Conservation (phyloP, 2,888 invertebrate species). For the Philopedon plagiatum region DNA sequence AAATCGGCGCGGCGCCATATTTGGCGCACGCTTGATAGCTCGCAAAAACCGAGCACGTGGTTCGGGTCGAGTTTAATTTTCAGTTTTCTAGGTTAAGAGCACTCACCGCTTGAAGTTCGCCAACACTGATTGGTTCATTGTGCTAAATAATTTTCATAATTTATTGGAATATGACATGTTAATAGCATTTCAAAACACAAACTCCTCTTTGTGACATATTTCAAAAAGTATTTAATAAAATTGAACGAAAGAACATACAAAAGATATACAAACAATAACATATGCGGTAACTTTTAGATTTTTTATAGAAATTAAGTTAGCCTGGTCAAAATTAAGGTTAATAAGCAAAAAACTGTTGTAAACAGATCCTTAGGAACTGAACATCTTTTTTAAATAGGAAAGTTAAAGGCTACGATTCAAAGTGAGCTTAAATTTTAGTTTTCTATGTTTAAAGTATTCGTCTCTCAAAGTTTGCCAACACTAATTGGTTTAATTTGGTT, state of each 20-base stretch:
- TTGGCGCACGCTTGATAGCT: conserved; percentile 24
- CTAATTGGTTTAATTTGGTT: background rate
- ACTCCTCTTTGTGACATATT: no score
- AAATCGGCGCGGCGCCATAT: conserved; percentile 43
- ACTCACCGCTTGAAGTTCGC: background rate
- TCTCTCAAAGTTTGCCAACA: background rate
- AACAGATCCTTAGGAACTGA: no score
- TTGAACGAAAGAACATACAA: no score
- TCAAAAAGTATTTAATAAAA: no score
- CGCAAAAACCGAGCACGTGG: conserved; percentile 20
- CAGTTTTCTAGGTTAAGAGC: conserved; percentile 7
- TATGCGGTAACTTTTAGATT: no score
- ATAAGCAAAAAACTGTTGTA: no score
- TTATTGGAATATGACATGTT: background rate
- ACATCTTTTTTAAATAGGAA: no score
- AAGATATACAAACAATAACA: no score
- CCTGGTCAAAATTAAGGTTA: no score
- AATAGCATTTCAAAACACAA: background rate
- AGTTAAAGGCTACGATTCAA: no score
- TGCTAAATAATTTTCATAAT: background rate
- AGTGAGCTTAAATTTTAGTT: background rate
- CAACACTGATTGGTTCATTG: background rate
- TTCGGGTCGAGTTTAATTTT: background rate
- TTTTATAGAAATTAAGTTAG: no score
- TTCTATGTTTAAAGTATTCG: conserved; percentile 5